phyloP scores from a whole-genome alignment of 2,113 vertebrate species.

The Heteronetta atricapilla region DNA sequence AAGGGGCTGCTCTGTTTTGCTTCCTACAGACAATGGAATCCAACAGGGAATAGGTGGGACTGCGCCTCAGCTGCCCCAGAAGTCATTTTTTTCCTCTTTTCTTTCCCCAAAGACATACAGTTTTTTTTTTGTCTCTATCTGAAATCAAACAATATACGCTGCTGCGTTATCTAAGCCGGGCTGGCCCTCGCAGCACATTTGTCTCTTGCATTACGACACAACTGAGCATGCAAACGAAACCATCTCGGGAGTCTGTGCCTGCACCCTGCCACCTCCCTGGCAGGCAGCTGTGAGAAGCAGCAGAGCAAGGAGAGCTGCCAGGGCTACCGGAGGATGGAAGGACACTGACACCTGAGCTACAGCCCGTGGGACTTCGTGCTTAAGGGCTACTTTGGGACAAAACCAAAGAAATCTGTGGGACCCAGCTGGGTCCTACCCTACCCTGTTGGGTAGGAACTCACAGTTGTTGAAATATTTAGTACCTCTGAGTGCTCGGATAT shows the following conservation, averaged over 20 bases:
- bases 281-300: fast-evolving
- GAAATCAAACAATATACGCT: neutral
- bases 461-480: neutral
- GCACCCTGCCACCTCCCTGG: fast-evolving
- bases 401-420: neutral
- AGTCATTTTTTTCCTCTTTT: neutral
- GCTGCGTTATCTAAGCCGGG: neutral
- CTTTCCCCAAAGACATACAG: neutral
- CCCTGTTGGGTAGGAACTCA: neutral
- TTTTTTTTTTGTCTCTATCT: neutral
- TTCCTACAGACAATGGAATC: constrained; percentile 36
- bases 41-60: constrained; percentile 26
- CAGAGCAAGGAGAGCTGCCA: neutral
- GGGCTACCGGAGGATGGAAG: neutral
- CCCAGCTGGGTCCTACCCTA: neutral
- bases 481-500: neutral
- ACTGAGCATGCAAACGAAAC: neutral
- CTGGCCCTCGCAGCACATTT: neutral
- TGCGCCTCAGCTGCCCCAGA: constrained; percentile 19
- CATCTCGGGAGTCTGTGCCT: neutral
- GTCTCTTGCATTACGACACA: neutral
- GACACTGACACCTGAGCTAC: neutral
- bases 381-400: neutral
- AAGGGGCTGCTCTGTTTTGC: constrained; percentile 12
- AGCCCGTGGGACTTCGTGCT: neutral